Evolutionary conservation across 2,797 vertebrate genomes (phyloP), one percentile per base, ranked within the genome.

Genomic region (Paedocypris micromegethes): DNA sequence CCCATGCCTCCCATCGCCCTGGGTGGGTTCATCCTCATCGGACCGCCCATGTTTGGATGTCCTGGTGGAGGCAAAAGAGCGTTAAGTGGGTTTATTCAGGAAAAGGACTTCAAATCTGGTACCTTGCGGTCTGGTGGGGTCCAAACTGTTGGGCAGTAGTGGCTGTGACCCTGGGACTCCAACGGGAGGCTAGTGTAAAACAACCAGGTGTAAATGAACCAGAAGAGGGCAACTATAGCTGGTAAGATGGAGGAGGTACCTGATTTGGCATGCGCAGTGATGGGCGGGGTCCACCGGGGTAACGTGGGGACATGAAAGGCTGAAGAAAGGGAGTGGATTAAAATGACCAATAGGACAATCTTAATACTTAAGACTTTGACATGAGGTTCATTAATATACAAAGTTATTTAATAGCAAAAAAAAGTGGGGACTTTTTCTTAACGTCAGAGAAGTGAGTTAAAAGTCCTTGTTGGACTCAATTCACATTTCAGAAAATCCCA

Each of bases 261-360:
- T 92, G 94, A 85, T 87, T 92, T 67, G 93, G 90, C 92, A 95
- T 93, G 79, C 94, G 90, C 70, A 94, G 89, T 9, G 91, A 68
- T 73, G 92, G 91, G 71, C 93, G 87, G 66, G 92, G 91, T 55
- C 92, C 90, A 67, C 92, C 93, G 66, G 93, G 92, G 85, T 93
- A 95, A 68, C 93, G 86, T 37, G 92, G 91, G 75, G 93, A 92
- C 92, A 96, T 93, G 87, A 96, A 95, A 62, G 93, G 92, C 94
- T 95, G 81, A 55, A 71, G 77, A 66, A 63, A 68, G 67, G 74
- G 59, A 81, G 8, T 73, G 23, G 23, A 23, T 23, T 23, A 23
- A 23, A 23, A 23, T 23, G 23, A 23, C 23, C 23, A 23, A 68
- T 39, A 72, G 73, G 68, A 41, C 3, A 63, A 47, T 52, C 46